These are phyloP conservation scores for Silvanus unidentatus DNA, from an alignment of 2,888 invertebrate species.

Conservation along the genomic window DNA sequence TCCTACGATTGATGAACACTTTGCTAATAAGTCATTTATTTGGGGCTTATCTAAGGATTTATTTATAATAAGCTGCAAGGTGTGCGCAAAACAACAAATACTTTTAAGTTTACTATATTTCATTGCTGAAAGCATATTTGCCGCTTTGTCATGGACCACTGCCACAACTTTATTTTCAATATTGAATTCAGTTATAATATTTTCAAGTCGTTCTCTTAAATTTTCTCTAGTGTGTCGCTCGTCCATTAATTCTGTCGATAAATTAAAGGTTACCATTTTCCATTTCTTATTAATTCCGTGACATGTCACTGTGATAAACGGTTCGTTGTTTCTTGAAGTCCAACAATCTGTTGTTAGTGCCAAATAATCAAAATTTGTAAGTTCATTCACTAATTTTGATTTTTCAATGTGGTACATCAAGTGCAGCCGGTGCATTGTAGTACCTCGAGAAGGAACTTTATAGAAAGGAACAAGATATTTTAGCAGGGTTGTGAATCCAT, in stretches of 20 bases:
- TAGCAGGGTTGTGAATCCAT: conserved; percentile 15
- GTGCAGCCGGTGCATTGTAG: conserved; percentile 11
- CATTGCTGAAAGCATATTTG: conserved; percentile 18
- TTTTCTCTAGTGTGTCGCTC: conserved; percentile 16
- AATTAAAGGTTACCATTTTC: conserved; percentile 10
- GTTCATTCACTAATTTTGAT: conserved; percentile 8
- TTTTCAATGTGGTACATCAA: conserved; percentile 12
- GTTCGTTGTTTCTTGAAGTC: conserved; percentile 18
- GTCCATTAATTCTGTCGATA: conserved; percentile 13
- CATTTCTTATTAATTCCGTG: conserved; percentile 13
- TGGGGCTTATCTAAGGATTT: not conserved
- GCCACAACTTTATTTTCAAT: conserved; percentile 13
- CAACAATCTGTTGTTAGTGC: conserved; percentile 21
- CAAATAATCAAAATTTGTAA: conserved; percentile 6
- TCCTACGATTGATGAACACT: conserved; percentile 14
- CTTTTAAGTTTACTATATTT: conserved; percentile 11
- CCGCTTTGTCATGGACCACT: conserved; percentile 20
- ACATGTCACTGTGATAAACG: conserved; percentile 18
- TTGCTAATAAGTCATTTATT: conserved; percentile 7
- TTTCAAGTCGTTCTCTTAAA: conserved; percentile 11
- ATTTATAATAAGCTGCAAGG: conserved; percentile 20
- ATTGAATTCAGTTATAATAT: conserved; percentile 11
- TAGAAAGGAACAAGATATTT: conserved; percentile 12
- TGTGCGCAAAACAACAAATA: conserved; percentile 23
- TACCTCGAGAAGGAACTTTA: conserved; percentile 14